Conservation (phyloP, 2,113 vertebrate genomes). For the Piaya cayana region DNA sequence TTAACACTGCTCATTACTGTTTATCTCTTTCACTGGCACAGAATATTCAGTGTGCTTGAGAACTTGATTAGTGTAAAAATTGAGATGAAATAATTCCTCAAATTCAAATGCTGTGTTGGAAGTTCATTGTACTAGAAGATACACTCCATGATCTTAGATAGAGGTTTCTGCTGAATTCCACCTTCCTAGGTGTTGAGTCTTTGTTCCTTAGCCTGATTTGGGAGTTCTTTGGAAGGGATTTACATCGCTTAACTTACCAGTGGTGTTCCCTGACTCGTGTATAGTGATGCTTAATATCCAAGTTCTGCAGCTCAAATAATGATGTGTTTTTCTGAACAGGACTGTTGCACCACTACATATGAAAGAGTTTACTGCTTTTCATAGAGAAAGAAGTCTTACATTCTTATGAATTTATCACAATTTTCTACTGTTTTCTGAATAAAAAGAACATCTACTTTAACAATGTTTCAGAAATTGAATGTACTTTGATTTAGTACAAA, state of each 20-base stretch:
- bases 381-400: background rate
- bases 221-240: background rate
- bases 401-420: background rate
- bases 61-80: background rate
- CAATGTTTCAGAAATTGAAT: background rate
- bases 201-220: background rate
- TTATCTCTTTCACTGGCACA: background rate
- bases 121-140: background rate
- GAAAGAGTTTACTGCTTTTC: background rate
- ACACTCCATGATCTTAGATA: background rate
- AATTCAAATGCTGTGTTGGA: background rate
- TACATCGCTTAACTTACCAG: accelerated
- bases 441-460: background rate
- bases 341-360: background rate
- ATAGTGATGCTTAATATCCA: background rate
- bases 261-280: background rate
- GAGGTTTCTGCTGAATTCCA: background rate
- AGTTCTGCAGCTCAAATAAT: background rate
- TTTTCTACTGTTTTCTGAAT: background rate
- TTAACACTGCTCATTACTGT: background rate
- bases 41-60: background rate
- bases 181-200: background rate
- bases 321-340: background rate
- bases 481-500: background rate
- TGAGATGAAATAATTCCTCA: background rate